Evolutionary conservation across 2,888 invertebrate species (phyloP), one percentile per base, ranked within the genome.

Genomic region (Drosophila ochracea): DNA sequence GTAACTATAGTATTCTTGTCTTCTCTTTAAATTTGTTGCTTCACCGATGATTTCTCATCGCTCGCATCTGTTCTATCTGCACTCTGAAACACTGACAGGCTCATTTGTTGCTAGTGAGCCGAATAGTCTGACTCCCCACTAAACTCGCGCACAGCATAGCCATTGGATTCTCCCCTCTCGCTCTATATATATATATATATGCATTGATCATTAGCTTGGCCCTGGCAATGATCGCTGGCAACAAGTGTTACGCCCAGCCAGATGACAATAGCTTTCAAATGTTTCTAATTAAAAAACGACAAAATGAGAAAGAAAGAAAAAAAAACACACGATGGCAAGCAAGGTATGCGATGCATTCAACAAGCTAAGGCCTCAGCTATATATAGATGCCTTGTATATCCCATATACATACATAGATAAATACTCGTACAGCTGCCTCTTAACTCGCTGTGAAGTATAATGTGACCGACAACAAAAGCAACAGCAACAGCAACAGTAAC

Each of bases 211-310:
- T 81, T 83, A 73, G 82, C 80, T 73, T 82, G 52, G 66, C 80
- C 70, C 60, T 72, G 78, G 75, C 85, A 85, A 83, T 87, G 86
- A 87, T 87, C 75, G 86, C 84, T 82, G 39, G 75, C 75, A 90
- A 90, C 86, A 87, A 87, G 86, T 87, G 90, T 82, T 88, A 76
- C 63, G 55, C 71, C 68, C 52, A 58, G 25, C 69, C 68, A 82
- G 65, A 80, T 82, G 82, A 86, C 90, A 87, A 87, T 88, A 77
- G 85, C 86, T 88, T 89, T 88, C 90, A 78, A 86, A 90, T 87
- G 86, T 89, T 90, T 88, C 89, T 82, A 85, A 87, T 87, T 87
- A 87, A 87, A 89, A 84, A 84, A 83, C 70, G 35, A 62, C 54
- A 57, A 49, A 49, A 30, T 50, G 31, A 58, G 63, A 60, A 55